phyloP scores from a whole-genome alignment of 1,140 invertebrate genomes.

The Cherax quadricarinatus region DNA sequence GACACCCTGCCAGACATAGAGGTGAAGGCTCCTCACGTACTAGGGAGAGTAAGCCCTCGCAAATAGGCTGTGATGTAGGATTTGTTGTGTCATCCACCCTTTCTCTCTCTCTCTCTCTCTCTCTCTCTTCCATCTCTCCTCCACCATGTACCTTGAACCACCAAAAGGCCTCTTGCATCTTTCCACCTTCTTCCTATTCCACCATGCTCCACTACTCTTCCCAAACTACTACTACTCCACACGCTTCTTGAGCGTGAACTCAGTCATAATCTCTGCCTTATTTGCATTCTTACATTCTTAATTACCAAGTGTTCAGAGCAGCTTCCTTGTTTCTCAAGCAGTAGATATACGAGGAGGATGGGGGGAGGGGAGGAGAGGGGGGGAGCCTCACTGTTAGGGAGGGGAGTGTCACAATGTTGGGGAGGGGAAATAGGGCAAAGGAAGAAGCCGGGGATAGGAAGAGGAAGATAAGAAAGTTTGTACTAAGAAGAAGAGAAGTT shows the following conservation, averaged over 20 bases:
- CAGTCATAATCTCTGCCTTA: background rate
- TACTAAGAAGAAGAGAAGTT: no score
- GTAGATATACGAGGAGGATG: background rate
- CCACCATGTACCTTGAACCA: no score
- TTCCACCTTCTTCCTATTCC: no score
- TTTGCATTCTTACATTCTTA: background rate
- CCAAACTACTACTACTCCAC: background rate
- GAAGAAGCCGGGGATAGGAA: background rate
- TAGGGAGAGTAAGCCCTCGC: constrained; percentile 29
- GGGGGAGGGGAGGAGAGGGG: background rate
- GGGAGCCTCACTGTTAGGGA: no score
- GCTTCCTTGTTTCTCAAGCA: background rate
- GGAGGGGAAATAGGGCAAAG: background rate
- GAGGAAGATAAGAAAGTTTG: background rate
- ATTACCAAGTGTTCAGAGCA: background rate
- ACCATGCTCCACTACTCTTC: no score
- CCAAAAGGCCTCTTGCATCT: no score
- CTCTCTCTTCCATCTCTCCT: background rate
- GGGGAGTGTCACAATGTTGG: background rate
- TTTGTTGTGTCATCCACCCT: constrained; percentile 46
- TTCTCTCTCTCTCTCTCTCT: background rate
- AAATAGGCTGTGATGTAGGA: constrained; percentile 58
- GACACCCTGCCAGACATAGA: background rate
- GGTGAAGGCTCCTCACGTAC: background rate
- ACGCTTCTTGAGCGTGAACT: background rate